Evolutionary conservation across 2,888 invertebrate genomes (phyloP).

Genomic region (Cheilosia soror): DNA sequence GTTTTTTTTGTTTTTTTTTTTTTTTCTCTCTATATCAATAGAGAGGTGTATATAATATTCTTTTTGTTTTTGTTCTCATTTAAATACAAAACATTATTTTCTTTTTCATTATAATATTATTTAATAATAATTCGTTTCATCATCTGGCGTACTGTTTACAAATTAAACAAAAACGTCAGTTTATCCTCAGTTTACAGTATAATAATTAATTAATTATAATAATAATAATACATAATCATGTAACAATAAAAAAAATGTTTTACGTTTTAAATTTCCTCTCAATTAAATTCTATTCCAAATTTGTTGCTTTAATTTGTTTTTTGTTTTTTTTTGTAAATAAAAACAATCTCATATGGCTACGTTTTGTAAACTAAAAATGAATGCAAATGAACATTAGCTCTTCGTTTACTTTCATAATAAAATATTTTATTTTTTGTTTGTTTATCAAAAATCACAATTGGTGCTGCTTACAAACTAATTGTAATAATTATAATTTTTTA

Average conservation of each 20-base stretch:
- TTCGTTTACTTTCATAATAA: slow-evolving; percentile 13
- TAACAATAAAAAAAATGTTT: slow-evolving; percentile 39
- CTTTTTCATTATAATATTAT: slow-evolving; percentile 37
- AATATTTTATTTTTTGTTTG: slow-evolving; percentile 58
- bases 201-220: slow-evolving; percentile 49
- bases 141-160: slow-evolving; percentile 60
- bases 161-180: slow-evolving; percentile 43
- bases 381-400: slow-evolving; percentile 37
- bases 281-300: slow-evolving; percentile 34
- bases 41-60: slow-evolving; percentile 11
- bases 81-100: slow-evolving; percentile 63
- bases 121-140: slow-evolving; percentile 58
- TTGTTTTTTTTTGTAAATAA: slow-evolving; percentile 16
- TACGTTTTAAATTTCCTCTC: neutral
- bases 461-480: slow-evolving; percentile 76
- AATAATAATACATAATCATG: slow-evolving; percentile 61
- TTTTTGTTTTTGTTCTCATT: slow-evolving; percentile 32
- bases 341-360: slow-evolving; percentile 68
- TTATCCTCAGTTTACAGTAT: slow-evolving; percentile 42
- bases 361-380: slow-evolving; percentile 17
- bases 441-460: slow-evolving; percentile 76
- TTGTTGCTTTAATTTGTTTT: neutral
- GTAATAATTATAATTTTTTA: slow-evolving; percentile 45
- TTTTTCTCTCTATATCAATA: slow-evolving; percentile 18
- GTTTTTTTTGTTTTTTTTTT: slow-evolving; percentile 19